These are phyloP conservation scores for Acropora yongei DNA, from an alignment of 64 coral and sea anemone species.

Conservation along the genomic window DNA sequence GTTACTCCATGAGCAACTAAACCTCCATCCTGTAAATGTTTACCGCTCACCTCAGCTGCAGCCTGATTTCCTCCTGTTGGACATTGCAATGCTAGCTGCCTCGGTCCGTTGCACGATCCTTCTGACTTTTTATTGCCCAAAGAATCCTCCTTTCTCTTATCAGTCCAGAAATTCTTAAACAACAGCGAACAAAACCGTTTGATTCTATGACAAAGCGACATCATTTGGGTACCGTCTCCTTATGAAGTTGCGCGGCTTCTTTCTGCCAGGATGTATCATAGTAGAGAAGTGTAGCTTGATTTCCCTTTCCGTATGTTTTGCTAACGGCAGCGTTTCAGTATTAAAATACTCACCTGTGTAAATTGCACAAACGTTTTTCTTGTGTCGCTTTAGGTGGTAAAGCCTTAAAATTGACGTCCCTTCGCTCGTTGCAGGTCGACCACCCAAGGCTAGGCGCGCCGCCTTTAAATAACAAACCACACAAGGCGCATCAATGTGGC, in stretches of 20 bases:
- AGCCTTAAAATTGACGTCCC: neutral
- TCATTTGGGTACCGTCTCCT: neutral
- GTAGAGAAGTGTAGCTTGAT: neutral
- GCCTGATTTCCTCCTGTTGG: slow-evolving; percentile 10
- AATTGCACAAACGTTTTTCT: neutral
- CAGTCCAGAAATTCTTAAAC: slow-evolving; percentile 40
- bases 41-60: neutral
- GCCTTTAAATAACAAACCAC: slow-evolving; percentile 25
- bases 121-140: neutral
- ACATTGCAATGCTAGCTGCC: slow-evolving; percentile 21
- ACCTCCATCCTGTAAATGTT: neutral
- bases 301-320: neutral
- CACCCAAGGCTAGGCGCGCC: slow-evolving; percentile 47
- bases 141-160: slow-evolving; percentile 26
- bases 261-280: slow-evolving; percentile 5
- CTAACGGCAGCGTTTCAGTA: neutral
- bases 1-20: slow-evolving; percentile 76
- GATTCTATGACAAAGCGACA: slow-evolving; percentile 90
- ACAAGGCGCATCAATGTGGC: slow-evolving; percentile 1
- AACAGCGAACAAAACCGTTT: slow-evolving; percentile 63
- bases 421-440: neutral
- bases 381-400: slow-evolving; percentile 28
- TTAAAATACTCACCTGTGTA: neutral
- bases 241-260: neutral
- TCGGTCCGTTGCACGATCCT: neutral